These are phyloP conservation scores for Vireo griseus DNA, from an alignment of 2,797 vertebrate genomes.

Conservation along the genomic window DNA sequence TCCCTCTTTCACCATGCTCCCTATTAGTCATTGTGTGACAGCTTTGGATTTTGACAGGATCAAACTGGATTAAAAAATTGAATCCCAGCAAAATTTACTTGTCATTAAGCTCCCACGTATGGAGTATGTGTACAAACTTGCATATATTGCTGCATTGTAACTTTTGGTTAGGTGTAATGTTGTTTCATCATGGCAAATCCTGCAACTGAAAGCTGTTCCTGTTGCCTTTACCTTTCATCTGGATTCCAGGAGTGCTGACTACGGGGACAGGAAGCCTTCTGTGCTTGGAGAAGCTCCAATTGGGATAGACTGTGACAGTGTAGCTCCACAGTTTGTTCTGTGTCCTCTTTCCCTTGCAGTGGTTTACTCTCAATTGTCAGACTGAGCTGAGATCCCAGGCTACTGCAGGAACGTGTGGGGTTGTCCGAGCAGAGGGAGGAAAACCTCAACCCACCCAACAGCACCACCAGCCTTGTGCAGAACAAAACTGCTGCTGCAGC, in stretches of 20 bases:
- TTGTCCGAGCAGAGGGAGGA: background rate
- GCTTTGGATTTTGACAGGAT: background rate
- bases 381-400: background rate
- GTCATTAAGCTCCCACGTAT: background rate
- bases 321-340: background rate
- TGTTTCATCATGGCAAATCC: background rate
- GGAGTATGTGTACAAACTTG: background rate
- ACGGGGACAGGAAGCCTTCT: background rate
- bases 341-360: background rate
- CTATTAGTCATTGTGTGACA: fast-evolving
- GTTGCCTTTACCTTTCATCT: background rate
- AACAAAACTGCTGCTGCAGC: background rate
- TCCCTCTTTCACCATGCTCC: background rate
- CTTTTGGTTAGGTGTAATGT: background rate
- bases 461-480: background rate
- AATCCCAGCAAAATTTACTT: background rate
- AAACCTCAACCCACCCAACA: background rate
- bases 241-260: background rate
- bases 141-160: background rate
- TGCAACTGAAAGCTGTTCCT: background rate
- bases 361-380: background rate
- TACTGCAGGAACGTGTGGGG: background rate
- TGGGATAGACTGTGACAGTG: background rate
- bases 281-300: background rate
- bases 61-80: background rate